A percentile compares a stretch with the other conserved stretches of the same genome.
Evolutionary conservation across 2,113 vertebrate species (phyloP).

Genomic region (Stercorarius parasiticus): DNA sequence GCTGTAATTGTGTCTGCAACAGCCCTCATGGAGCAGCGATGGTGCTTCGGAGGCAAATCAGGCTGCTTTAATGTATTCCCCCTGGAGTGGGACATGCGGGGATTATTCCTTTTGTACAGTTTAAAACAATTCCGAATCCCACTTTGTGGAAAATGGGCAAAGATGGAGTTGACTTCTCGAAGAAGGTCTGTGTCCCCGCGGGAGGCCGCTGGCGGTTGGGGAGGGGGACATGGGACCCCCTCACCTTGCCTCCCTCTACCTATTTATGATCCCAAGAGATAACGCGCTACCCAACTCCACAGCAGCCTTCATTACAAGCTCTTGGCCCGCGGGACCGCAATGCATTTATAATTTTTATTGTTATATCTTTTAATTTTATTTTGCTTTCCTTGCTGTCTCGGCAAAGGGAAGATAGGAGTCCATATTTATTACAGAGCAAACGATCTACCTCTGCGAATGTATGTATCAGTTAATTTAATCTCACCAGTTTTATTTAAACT

Average conservation of each 20-base stretch:
- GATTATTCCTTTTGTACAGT: background rate
- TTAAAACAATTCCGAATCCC: background rate
- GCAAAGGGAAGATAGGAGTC: conserved; percentile 74
- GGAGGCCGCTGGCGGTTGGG: background rate
- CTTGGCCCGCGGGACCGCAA: conserved; percentile 36
- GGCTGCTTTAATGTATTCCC: accelerated
- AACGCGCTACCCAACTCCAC: background rate
- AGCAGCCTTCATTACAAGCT: conserved; percentile 36
- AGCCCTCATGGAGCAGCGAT: background rate
- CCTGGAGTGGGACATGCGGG: accelerated
- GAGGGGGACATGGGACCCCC: background rate
- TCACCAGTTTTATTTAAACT: conserved; percentile 82
- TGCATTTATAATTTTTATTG: conserved; percentile 87
- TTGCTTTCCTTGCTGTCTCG: conserved; percentile 76
- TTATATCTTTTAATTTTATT: conserved; percentile 87
- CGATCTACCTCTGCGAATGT: conserved; percentile 78
- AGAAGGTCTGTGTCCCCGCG: accelerated
- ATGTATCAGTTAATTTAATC: conserved; percentile 87
- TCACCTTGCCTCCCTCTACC: background rate
- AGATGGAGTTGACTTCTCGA: accelerated
- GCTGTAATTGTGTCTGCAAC: background rate
- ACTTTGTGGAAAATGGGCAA: accelerated
- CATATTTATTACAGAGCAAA: conserved; percentile 79
- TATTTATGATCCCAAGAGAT: background rate
- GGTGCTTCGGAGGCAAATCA: background rate